These are phyloP conservation scores for Crocodylus rhombifer DNA, from an alignment of 2,797 vertebrate genomes.

Conservation along the genomic window DNA sequence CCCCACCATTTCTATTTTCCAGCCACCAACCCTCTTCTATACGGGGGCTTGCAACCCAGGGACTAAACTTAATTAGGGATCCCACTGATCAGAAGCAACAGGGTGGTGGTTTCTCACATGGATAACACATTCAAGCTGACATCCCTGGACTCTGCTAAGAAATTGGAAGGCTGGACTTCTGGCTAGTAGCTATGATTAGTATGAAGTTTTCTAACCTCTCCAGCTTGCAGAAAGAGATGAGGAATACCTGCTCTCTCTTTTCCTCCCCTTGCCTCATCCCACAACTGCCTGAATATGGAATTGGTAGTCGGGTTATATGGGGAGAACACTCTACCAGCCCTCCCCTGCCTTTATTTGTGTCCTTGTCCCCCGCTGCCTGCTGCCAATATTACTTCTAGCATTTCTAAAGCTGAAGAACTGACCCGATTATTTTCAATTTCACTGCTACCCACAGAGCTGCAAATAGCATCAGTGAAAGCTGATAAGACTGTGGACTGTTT, in stretches of 20 bases:
- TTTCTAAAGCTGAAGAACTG: not conserved
- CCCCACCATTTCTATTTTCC: not conserved
- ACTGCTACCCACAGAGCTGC: not conserved
- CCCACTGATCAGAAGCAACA: not conserved
- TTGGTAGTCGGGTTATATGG: not conserved
- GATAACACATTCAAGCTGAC: not conserved
- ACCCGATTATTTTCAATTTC: not conserved
- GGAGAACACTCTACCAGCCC: not conserved
- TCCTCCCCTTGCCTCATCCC: not conserved
- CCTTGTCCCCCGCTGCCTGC: not conserved
- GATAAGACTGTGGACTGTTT: not conserved
- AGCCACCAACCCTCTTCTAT: not conserved
- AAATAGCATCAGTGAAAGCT: not conserved
- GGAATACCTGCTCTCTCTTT: not conserved
- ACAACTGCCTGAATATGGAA: fast-evolving
- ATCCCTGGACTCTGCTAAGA: not conserved
- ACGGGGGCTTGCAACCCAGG: fast-evolving
- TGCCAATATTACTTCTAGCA: not conserved
- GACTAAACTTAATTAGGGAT: not conserved
- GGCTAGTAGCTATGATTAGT: fast-evolving
- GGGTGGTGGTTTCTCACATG: not conserved
- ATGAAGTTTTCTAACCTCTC: not conserved
- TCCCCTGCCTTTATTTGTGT: not conserved
- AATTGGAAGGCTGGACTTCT: fast-evolving
- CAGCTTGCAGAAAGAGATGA: not conserved